These are phyloP conservation scores for Biston stratarius DNA, from an alignment of 2,888 invertebrate genomes.

Conservation along the genomic window DNA sequence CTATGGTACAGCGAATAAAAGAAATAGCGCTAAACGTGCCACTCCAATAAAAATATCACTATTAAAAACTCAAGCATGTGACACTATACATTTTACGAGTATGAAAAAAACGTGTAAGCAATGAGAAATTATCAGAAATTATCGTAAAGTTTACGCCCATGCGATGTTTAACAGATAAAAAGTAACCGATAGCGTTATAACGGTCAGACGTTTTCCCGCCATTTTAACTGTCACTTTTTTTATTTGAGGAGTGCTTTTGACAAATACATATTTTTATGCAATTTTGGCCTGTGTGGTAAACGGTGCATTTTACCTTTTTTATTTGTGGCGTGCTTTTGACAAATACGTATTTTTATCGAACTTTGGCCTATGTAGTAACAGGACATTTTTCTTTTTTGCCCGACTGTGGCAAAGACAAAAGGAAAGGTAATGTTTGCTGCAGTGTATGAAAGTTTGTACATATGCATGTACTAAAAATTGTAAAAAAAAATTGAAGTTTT, in stretches of 20 bases:
- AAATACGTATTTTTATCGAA: too few relatives aligned
- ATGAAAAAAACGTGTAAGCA: slow-evolving; percentile 51
- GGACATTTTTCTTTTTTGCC: too few relatives aligned
- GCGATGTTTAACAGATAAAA: slow-evolving; percentile 68
- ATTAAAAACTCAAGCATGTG: slow-evolving; percentile 37
- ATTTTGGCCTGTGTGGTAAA: too few relatives aligned
- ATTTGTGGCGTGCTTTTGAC: too few relatives aligned
- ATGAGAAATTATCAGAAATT: slow-evolving; percentile 62
- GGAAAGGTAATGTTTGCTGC: too few relatives aligned
- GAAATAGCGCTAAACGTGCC: slow-evolving; percentile 20
- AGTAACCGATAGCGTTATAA: slow-evolving; percentile 70
- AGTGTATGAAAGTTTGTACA: too few relatives aligned
- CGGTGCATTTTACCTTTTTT: too few relatives aligned
- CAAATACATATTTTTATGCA: too few relatives aligned
- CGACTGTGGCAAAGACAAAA: too few relatives aligned
- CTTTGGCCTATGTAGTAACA: too few relatives aligned
- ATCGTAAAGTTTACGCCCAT: slow-evolving; percentile 63
- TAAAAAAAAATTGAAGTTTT: too few relatives aligned
- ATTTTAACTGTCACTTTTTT: slow-evolving; percentile 66
- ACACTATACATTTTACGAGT: slow-evolving; percentile 40
- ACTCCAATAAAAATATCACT: slow-evolving; percentile 35
- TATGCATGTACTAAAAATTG: too few relatives aligned
- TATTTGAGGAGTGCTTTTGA: slow-evolving; percentile 56
- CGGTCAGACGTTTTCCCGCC: slow-evolving; percentile 67
- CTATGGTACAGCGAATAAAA: background rate